Percentiles rank a stretch among this genome's conserved stretches.
These are phyloP conservation scores for Eumerus sabulonum DNA, from an alignment of 2,888 invertebrate genomes.

Conservation along the genomic window DNA sequence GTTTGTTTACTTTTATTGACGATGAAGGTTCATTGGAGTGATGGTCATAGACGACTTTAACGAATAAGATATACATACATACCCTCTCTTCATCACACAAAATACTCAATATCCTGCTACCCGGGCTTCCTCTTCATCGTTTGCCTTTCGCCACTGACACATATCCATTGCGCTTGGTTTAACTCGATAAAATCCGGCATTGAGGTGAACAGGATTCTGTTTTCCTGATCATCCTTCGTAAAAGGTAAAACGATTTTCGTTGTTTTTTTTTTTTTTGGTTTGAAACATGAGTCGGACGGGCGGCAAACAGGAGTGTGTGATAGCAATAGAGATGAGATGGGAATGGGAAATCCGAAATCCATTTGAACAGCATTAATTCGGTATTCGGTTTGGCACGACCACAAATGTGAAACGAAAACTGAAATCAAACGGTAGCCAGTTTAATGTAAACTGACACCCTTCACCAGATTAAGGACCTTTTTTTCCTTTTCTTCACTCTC, in stretches of 20 bases:
- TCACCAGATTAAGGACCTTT: constrained; percentile 54
- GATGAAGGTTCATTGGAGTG: background rate
- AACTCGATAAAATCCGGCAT: constrained; percentile 49
- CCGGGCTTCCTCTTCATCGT: constrained; percentile 14
- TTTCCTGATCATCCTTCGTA: constrained; percentile 5
- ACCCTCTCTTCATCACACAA: constrained; percentile 10
- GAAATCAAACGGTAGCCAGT: constrained; percentile 55
- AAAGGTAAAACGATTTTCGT: constrained; percentile 32
- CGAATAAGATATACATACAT: no score
- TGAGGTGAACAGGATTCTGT: constrained; percentile 37
- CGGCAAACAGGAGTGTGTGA: constrained; percentile 1
- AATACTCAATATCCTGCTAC: constrained; percentile 4
- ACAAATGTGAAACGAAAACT: constrained; percentile 20
- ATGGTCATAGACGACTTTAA: constrained; percentile 18
- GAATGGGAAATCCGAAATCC: constrained; percentile 45
- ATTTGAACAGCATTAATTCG: constrained; percentile 50
- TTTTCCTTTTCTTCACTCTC: constrained; percentile 9
- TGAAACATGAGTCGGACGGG: constrained; percentile 32
- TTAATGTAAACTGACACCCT: constrained; percentile 60
- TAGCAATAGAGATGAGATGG: constrained; percentile 20
- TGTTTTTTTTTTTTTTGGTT: no score
- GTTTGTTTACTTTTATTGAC: background rate
- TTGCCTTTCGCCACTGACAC: constrained; percentile 29
- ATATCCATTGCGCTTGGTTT: constrained; percentile 46
- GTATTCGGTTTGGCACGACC: constrained; percentile 21